Evolutionary conservation across 2,797 vertebrate species (phyloP).

Genomic region (Enteromius radiatus): DNA sequence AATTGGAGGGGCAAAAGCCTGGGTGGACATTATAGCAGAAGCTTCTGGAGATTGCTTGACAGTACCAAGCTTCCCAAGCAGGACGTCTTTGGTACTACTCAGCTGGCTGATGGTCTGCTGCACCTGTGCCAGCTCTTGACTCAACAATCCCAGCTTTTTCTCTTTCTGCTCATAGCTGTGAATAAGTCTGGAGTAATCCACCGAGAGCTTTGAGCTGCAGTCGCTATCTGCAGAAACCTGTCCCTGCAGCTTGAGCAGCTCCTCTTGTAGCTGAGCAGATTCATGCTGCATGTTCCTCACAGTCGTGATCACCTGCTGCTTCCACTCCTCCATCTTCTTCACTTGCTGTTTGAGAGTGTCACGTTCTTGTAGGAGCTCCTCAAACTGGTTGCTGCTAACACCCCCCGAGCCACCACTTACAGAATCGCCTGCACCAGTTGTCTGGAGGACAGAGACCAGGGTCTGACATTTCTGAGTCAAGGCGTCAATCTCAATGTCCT

Average conservation of each 20-base stretch:
- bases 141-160: slow-evolving; percentile 85
- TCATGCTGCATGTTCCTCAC: slow-evolving; percentile 98
- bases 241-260: slow-evolving; percentile 89
- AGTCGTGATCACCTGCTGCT: slow-evolving; percentile 97
- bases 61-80: slow-evolving; percentile 87
- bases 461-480: slow-evolving; percentile 97
- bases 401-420: slow-evolving; percentile 76
- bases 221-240: slow-evolving; percentile 89
- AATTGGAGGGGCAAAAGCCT: slow-evolving; percentile 44
- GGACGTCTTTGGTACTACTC: slow-evolving; percentile 87
- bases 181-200: slow-evolving; percentile 90
- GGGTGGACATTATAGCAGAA: background rate
- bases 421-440: slow-evolving; percentile 71
- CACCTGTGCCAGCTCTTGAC: slow-evolving; percentile 89
- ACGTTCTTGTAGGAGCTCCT: slow-evolving; percentile 93
- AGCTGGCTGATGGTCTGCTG: slow-evolving; percentile 93
- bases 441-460: slow-evolving; percentile 89
- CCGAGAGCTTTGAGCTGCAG: slow-evolving; percentile 87
- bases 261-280: slow-evolving; percentile 93
- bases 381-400: slow-evolving; percentile 96
- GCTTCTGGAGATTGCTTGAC: slow-evolving; percentile 74
- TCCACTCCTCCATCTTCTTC: slow-evolving; percentile 99
- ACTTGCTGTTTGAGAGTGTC: slow-evolving; percentile 95
- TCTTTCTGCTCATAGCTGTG: slow-evolving; percentile 95
- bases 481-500: slow-evolving; percentile 98